phyloP scores from a whole-genome alignment of 2,113 vertebrate genomes.

The Trogon surrucura region DNA sequence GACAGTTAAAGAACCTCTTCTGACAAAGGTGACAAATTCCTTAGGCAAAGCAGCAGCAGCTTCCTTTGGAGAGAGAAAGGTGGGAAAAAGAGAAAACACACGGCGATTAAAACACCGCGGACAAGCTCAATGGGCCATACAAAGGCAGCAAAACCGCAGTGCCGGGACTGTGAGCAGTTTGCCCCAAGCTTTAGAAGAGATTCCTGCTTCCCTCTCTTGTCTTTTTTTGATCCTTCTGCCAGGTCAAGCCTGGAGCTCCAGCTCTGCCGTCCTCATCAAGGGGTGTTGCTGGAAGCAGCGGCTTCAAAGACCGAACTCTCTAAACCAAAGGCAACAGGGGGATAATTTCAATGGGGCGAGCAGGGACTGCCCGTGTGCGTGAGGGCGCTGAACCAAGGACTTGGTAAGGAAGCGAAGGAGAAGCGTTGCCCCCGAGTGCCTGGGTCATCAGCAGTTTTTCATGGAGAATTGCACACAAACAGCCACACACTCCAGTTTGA shows the following conservation, averaged over 20 bases:
- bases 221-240: background rate
- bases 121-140: background rate
- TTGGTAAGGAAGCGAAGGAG: background rate
- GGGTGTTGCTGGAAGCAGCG: no score
- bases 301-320: no score
- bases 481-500: background rate
- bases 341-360: accelerated
- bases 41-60: background rate
- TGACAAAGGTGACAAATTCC: background rate
- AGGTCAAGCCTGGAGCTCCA: background rate
- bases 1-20: background rate
- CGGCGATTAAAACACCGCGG: background rate
- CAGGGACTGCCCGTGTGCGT: background rate
- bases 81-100: accelerated
- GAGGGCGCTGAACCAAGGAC: accelerated
- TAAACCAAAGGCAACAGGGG: no score
- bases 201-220: background rate
- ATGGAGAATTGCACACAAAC: background rate
- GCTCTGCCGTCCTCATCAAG: background rate
- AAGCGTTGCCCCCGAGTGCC: background rate
- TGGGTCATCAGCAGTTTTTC: background rate
- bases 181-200: background rate
- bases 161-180: background rate
- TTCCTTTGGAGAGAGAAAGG: background rate
- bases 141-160: background rate